Percentiles rank a stretch among this genome's conserved stretches.
Evolutionary conservation across 64 coral and sea anemone species (phyloP).

Genomic region (Actinia tenebrosa): DNA sequence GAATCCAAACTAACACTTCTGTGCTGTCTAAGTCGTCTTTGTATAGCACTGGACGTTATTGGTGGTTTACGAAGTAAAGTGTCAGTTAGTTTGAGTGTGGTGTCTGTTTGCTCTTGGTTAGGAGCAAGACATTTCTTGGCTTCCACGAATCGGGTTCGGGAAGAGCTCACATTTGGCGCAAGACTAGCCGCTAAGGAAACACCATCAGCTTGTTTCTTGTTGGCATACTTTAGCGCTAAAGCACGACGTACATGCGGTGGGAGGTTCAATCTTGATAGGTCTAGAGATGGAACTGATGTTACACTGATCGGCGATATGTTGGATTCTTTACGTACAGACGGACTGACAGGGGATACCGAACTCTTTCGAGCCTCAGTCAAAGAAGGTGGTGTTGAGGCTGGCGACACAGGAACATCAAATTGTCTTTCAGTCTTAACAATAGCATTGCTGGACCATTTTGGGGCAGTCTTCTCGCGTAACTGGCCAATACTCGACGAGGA

Average conservation of each 20-base stretch:
- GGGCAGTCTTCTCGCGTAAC: neutral
- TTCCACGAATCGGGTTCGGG: conserved; percentile 14
- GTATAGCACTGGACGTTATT: neutral
- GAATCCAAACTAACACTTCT: conserved; percentile 56
- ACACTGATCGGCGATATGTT: neutral
- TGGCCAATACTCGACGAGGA: neutral
- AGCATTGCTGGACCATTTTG: neutral
- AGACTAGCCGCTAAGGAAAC: neutral
- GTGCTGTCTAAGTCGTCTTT: conserved; percentile 32
- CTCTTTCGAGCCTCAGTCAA: neutral
- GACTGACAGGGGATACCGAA: neutral
- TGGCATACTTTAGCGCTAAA: conserved; percentile 24
- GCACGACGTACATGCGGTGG: conserved; percentile 44
- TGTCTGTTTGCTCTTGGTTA: neutral
- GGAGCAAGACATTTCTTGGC: neutral
- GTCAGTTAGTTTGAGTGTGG: neutral
- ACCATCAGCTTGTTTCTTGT: conserved; percentile 6
- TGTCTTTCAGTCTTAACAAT: neutral
- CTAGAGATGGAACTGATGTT: conserved; percentile 13
- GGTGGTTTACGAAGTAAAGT: neutral
- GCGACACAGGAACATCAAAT: neutral
- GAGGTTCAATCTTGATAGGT: conserved; percentile 44
- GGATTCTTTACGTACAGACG: neutral
- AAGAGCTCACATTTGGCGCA: conserved; percentile 22
- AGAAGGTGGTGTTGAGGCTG: neutral